Conservation (phyloP, 2,797 vertebrate species). For the Tapirus indicus region DNA sequence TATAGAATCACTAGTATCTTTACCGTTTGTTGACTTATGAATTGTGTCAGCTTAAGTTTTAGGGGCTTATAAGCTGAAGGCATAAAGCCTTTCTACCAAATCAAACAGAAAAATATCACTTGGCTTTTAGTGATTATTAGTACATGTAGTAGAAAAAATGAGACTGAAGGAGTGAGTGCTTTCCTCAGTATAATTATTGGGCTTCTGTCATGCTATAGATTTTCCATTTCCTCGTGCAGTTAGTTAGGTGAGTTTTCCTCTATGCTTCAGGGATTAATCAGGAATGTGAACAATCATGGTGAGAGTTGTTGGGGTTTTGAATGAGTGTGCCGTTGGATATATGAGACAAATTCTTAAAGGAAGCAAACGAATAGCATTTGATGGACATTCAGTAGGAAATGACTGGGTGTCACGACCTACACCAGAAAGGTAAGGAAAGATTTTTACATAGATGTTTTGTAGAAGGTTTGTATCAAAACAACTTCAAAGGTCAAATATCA, state of each 20-base stretch:
- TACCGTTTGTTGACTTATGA: background rate
- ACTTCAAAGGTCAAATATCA: background rate
- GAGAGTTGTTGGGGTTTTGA: background rate
- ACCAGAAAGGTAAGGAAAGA: background rate
- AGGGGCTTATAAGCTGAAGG: background rate
- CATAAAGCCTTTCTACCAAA: background rate
- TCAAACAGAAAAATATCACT: background rate
- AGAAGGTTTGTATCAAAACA: background rate
- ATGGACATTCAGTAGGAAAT: background rate
- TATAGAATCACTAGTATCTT: background rate
- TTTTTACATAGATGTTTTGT: background rate
- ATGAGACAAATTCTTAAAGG: constrained; percentile 38
- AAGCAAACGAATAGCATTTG: constrained; percentile 45
- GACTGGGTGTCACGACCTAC: background rate
- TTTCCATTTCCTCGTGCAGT: background rate
- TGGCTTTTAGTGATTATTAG: background rate
- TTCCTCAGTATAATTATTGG: background rate
- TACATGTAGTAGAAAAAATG: background rate
- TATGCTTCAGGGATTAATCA: background rate
- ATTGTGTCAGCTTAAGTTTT: background rate
- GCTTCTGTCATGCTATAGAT: background rate
- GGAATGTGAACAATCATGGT: background rate
- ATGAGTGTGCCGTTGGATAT: background rate
- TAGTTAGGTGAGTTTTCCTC: background rate
- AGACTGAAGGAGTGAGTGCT: background rate